Evolutionary conservation across 2,113 vertebrate genomes (phyloP).

Genomic region (Electrona antarctica): DNA sequence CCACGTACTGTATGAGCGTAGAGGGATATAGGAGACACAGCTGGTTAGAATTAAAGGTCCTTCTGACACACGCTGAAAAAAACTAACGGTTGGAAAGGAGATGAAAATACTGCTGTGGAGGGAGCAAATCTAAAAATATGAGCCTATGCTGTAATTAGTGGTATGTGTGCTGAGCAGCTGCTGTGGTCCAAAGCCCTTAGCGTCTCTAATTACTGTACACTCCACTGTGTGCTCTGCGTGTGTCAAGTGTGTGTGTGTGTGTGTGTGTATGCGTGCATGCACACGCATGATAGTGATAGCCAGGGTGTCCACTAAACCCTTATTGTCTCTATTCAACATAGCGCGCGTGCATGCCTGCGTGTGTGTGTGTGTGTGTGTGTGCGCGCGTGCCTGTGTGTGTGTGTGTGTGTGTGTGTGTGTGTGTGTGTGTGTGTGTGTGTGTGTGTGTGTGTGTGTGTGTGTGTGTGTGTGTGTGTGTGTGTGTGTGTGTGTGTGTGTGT

Average conservation of each 20-base stretch:
- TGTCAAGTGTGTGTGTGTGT: conserved; percentile 14
- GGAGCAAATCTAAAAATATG: conserved; percentile 80
- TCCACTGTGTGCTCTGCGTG: conserved; percentile 12
- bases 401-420: background rate
- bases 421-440: conserved; percentile 2
- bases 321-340: no score
- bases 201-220: conserved; percentile 78
- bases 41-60: conserved; percentile 80
- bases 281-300: conserved; percentile 14
- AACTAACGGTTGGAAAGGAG: conserved; percentile 50
- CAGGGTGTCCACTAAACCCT: conserved; percentile 24
- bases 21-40: conserved; percentile 55
- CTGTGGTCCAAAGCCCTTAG: conserved; percentile 67
- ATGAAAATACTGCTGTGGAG: conserved; percentile 78
- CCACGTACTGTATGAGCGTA: background rate
- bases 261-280: conserved; percentile 39
- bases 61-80: conserved; percentile 52
- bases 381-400: conserved; percentile 2
- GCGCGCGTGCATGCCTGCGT: no score
- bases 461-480: conserved; percentile 4
- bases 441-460: background rate
- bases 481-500: conserved; percentile 6
- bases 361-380: conserved; percentile 6
- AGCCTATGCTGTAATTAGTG: conserved; percentile 78
- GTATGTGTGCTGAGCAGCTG: conserved; percentile 78